phyloP scores from a whole-genome alignment of 92 coral and sea anemone species.

The Porites divaricata region DNA sequence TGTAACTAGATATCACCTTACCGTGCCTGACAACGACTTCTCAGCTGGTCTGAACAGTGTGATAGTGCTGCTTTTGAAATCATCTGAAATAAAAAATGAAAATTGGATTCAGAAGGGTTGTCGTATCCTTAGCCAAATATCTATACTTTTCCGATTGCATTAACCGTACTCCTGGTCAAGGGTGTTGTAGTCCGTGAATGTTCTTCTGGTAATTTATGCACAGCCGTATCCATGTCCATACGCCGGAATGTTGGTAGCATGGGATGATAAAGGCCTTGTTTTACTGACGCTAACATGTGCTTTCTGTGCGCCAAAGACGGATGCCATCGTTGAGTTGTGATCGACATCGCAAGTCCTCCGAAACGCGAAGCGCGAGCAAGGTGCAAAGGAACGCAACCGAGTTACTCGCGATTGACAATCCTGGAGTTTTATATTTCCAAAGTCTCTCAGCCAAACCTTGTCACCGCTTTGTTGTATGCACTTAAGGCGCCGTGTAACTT shows the following conservation, averaged over 20 bases:
- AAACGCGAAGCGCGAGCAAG: background rate
- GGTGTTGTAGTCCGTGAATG: slow-evolving; percentile 94
- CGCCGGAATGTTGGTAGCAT: slow-evolving; percentile 90
- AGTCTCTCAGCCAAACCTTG: background rate
- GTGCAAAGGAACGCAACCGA: background rate
- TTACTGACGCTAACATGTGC: slow-evolving; percentile 92
- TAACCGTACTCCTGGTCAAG: slow-evolving; percentile 69
- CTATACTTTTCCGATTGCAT: background rate
- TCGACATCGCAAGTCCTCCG: slow-evolving; percentile 46
- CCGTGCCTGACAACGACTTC: slow-evolving; percentile 89
- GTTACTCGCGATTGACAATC: background rate
- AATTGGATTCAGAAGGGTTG: background rate
- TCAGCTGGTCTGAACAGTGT: slow-evolving; percentile 92
- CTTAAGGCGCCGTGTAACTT: background rate
- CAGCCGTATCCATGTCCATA: slow-evolving; percentile 98
- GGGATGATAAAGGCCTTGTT: slow-evolving; percentile 97
- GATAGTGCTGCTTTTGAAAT: slow-evolving; percentile 85
- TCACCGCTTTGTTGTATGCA: slow-evolving; percentile 13
- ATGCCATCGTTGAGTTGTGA: slow-evolving; percentile 59
- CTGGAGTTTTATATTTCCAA: background rate
- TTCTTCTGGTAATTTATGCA: slow-evolving; percentile 91
- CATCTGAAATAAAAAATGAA: slow-evolving; percentile 71
- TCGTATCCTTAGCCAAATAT: background rate
- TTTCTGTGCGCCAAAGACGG: slow-evolving; percentile 57
- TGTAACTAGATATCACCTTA: slow-evolving; percentile 50